These are phyloP conservation scores for Prunella strophiata DNA, from an alignment of 2,797 vertebrate genomes.

Conservation along the genomic window DNA sequence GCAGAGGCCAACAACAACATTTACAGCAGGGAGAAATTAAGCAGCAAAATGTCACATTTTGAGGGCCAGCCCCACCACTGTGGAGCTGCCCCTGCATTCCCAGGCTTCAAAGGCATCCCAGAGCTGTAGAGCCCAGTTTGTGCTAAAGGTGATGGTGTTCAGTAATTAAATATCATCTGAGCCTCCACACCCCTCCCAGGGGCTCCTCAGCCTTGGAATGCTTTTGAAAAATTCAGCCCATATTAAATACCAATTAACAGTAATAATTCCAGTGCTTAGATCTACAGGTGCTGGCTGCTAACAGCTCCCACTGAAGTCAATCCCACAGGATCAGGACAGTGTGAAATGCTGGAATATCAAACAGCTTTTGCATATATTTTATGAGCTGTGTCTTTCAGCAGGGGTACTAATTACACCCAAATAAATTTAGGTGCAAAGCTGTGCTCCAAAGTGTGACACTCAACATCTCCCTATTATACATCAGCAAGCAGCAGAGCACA, in stretches of 20 bases:
- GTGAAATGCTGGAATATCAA: constrained; percentile 33
- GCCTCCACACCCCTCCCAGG: background rate
- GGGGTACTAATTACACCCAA: constrained; percentile 36
- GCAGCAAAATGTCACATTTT: background rate
- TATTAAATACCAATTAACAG: constrained; percentile 41
- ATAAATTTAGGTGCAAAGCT: constrained; percentile 3
- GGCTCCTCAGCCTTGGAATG: background rate
- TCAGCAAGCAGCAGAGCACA: background rate
- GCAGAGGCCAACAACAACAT: background rate
- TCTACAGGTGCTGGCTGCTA: constrained; percentile 54
- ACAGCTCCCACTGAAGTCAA: constrained; percentile 5
- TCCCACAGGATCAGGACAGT: background rate
- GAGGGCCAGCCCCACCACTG: background rate
- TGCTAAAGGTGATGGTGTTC: background rate
- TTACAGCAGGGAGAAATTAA: background rate
- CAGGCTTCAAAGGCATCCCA: background rate
- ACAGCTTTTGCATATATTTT: background rate
- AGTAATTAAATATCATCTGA: background rate
- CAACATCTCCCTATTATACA: background rate
- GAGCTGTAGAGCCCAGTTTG: background rate
- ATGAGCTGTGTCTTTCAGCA: background rate
- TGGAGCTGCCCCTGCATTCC: background rate
- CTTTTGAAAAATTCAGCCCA: constrained; percentile 26
- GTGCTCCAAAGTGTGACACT: background rate
- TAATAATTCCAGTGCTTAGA: constrained; percentile 4